phyloP scores from a whole-genome alignment of 2,888 invertebrate genomes.

The Lottia scabra region DNA sequence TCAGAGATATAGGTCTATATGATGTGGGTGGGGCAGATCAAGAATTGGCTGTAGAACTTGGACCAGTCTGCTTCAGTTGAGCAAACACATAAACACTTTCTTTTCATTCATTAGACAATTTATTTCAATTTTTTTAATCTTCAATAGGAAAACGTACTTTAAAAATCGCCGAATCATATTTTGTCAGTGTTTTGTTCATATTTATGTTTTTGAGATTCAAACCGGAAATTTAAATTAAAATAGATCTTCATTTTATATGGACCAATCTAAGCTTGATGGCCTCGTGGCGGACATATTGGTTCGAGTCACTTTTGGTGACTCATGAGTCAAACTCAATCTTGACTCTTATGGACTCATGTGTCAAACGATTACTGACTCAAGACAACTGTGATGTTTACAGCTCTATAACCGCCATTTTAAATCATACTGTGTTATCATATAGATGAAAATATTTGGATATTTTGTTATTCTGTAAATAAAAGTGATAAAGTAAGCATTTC shows the following conservation, averaged over 20 bases:
- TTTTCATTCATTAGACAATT: neutral
- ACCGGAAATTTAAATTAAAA: neutral
- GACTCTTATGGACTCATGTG: too few relatives aligned
- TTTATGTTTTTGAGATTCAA: neutral
- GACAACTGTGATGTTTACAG: neutral
- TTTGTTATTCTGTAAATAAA: slow-evolving; percentile 3
- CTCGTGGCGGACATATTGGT: too few relatives aligned
- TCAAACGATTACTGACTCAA: too few relatives aligned
- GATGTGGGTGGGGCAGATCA: slow-evolving; percentile 83
- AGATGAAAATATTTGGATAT: slow-evolving; percentile 4
- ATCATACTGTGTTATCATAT: slow-evolving; percentile 3
- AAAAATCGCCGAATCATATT: neutral
- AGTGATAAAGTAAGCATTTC: slow-evolving; percentile 5
- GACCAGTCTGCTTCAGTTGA: slow-evolving; percentile 82
- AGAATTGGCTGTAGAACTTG: slow-evolving; percentile 85
- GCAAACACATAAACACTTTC: neutral
- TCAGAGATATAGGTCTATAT: slow-evolving; percentile 83
- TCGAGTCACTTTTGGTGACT: too few relatives aligned
- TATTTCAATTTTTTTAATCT: neutral
- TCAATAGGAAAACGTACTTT: slow-evolving; percentile 9
- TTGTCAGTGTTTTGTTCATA: neutral
- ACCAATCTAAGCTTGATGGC: too few relatives aligned
- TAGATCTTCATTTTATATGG: too few relatives aligned
- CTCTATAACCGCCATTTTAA: neutral
- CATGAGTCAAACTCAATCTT: too few relatives aligned